A percentile compares a stretch with the other conserved stretches of the same genome.
Evolutionary conservation across 2,113 vertebrate genomes (phyloP).

Genomic region (Amazona vittata): DNA sequence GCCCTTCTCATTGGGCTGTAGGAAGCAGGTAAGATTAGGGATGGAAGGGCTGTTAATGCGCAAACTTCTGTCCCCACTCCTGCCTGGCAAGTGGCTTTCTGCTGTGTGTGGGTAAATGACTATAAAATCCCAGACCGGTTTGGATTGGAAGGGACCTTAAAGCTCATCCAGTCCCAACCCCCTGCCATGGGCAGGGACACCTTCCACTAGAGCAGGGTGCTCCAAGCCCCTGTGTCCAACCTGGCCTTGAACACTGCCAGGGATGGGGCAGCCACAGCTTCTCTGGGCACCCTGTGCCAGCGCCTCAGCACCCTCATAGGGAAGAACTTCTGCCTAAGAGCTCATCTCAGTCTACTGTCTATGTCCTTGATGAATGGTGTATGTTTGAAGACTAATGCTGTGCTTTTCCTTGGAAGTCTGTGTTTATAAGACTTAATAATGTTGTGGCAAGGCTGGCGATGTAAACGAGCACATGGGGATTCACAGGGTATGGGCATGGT

Average conservation of each 20-base stretch:
- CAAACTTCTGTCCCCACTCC: neutral
- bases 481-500: neutral
- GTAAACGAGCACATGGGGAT: neutral
- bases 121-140: neutral
- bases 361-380: neutral
- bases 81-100: neutral
- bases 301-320: neutral
- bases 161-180: neutral
- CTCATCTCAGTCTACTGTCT: neutral
- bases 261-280: neutral
- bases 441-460: neutral
- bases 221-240: neutral
- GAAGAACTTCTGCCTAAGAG: neutral
- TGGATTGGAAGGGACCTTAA: neutral
- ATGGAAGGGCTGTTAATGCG: neutral
- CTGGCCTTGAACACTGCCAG: too few relatives aligned
- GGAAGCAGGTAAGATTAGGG: neutral
- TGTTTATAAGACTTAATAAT: neutral
- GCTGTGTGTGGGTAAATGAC: fast-evolving
- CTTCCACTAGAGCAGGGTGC: neutral
- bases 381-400: neutral
- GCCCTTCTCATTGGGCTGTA: neutral
- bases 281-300: neutral
- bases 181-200: neutral
- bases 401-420: neutral